Evolutionary conservation across 2,797 vertebrate species (phyloP).

Genomic region (Hydrolagus colliei): DNA sequence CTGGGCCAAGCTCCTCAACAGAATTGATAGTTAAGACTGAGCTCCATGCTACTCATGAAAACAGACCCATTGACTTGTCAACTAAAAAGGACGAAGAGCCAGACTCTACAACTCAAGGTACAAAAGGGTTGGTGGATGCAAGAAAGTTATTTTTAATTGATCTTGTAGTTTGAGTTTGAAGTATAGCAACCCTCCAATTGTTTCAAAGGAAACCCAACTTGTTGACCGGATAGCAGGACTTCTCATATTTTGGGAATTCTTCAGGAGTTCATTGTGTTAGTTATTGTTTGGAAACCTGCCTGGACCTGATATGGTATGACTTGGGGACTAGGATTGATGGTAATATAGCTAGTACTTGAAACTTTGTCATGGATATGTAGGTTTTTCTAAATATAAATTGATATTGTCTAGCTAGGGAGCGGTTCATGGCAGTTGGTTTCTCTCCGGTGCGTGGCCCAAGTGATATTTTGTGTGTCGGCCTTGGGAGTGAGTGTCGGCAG

Average conservation of each 20-base stretch:
- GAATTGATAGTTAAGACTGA: constrained; percentile 33
- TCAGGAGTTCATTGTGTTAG: background rate
- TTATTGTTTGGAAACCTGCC: background rate
- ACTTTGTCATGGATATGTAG: too few relatives aligned
- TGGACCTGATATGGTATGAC: background rate
- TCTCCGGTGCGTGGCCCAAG: too few relatives aligned
- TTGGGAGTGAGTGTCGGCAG: too few relatives aligned
- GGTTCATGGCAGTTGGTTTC: too few relatives aligned
- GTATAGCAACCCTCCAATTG: background rate
- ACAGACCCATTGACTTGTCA: constrained; percentile 78
- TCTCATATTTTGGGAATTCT: background rate
- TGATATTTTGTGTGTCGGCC: too few relatives aligned
- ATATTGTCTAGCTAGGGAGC: too few relatives aligned
- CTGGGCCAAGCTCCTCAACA: constrained; percentile 42
- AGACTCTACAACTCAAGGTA: constrained; percentile 55
- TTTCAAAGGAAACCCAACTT: background rate
- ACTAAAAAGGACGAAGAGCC: constrained; percentile 63
- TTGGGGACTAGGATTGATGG: too few relatives aligned
- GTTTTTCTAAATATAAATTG: too few relatives aligned
- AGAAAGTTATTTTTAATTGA: background rate
- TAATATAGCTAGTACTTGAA: too few relatives aligned
- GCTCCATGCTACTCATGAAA: constrained; percentile 38
- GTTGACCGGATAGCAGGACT: too few relatives aligned
- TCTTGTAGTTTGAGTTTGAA: background rate
- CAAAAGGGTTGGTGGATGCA: background rate